A percentile compares a stretch with the other conserved stretches of the same genome.
phyloP scores from a whole-genome alignment of 2,113 vertebrate species.

The Thamnophis sirtalis region DNA sequence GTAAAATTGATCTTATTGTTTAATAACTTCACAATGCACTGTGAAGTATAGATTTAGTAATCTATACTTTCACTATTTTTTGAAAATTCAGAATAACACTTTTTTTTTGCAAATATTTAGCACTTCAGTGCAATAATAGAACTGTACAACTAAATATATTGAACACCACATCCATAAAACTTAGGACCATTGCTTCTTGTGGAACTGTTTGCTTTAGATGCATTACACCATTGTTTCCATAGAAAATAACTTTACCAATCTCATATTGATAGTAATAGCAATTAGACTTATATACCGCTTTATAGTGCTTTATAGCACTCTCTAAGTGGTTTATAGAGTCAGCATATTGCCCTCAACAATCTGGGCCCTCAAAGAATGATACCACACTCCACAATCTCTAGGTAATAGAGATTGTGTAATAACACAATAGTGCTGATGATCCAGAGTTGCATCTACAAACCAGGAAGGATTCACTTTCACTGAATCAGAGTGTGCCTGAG shows the following conservation, averaged over 20 bases:
- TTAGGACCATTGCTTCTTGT: background rate
- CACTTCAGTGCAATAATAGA: background rate
- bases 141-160: background rate
- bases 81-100: background rate
- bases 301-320: background rate
- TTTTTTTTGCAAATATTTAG: background rate
- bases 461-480: background rate
- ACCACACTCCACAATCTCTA: background rate
- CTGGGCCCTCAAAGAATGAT: background rate
- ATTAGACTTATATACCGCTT: background rate
- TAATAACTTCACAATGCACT: conserved; percentile 29
- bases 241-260: background rate
- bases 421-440: background rate
- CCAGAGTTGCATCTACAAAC: background rate
- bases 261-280: background rate
- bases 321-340: background rate
- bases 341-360: background rate
- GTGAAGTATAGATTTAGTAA: background rate
- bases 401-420: background rate
- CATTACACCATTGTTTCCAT: background rate
- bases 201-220: background rate
- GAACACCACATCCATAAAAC: background rate
- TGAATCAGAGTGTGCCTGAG: background rate
- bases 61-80: background rate
- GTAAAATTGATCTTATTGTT: conserved; percentile 49